Evolutionary conservation across 2,797 vertebrate genomes (phyloP).

Genomic region (Leptatherina wallacei): DNA sequence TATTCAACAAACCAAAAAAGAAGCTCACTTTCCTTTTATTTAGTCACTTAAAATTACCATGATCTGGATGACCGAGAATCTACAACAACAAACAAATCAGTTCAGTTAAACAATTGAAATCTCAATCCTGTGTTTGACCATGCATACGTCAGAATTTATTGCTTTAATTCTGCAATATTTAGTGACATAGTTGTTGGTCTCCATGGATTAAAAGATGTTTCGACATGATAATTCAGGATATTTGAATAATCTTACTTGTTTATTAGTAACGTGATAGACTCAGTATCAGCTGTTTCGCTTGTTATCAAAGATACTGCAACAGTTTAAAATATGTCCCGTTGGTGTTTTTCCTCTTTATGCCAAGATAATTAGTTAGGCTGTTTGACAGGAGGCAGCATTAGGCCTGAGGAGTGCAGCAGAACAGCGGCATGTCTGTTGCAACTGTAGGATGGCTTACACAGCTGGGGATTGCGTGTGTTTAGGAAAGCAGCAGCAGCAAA

Average conservation of each 20-base stretch:
- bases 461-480: conserved; percentile 46
- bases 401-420: conserved; percentile 53
- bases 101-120: neutral
- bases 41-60: neutral
- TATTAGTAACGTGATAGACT: conserved; percentile 14
- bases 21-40: neutral
- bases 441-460: conserved; percentile 44
- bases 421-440: conserved; percentile 62
- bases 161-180: neutral
- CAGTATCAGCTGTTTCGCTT: conserved; percentile 8
- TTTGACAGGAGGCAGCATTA: conserved; percentile 53
- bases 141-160: neutral
- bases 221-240: neutral
- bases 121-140: neutral
- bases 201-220: neutral
- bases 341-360: conserved; percentile 61
- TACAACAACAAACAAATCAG: neutral
- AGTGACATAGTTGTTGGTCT: neutral
- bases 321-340: conserved; percentile 55
- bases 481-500: conserved; percentile 47
- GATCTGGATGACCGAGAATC: neutral
- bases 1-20: neutral
- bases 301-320: conserved; percentile 42
- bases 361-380: conserved; percentile 65
- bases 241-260: conserved; percentile 11